phyloP scores from a whole-genome alignment of 2,797 vertebrate genomes.

The Eurystomus glaucurus region DNA sequence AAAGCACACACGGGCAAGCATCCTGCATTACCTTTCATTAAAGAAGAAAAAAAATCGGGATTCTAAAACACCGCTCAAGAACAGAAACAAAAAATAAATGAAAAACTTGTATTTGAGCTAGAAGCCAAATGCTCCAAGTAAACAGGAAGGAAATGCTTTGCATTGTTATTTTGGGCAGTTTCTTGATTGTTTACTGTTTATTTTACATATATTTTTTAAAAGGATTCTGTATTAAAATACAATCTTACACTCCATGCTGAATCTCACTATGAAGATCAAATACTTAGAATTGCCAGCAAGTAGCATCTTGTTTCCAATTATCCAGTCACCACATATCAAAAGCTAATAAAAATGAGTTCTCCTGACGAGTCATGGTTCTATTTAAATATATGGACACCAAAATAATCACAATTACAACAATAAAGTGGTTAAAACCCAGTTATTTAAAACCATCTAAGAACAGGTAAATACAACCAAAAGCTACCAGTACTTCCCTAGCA shows the following conservation, averaged over 20 bases:
- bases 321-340: neutral
- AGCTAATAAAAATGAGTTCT: slow-evolving; percentile 15
- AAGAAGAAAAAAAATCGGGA: neutral
- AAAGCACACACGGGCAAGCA: neutral
- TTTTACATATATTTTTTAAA: neutral
- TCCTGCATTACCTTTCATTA: neutral
- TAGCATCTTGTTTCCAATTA: slow-evolving; percentile 63
- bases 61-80: neutral
- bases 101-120: neutral
- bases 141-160: neutral
- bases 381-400: neutral
- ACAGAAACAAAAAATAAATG: neutral
- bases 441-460: neutral
- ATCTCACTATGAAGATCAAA: slow-evolving; percentile 28
- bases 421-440: neutral
- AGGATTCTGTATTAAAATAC: neutral
- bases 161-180: neutral
- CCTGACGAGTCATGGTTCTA: neutral
- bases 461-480: neutral
- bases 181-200: neutral
- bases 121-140: neutral
- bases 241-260: slow-evolving; percentile 10
- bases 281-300: slow-evolving; percentile 36
- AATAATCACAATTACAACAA: neutral
- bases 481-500: neutral